Base-by-base conservation (phyloP, 2,113 vertebrate genomes). In the Pipra filicauda region DNA sequence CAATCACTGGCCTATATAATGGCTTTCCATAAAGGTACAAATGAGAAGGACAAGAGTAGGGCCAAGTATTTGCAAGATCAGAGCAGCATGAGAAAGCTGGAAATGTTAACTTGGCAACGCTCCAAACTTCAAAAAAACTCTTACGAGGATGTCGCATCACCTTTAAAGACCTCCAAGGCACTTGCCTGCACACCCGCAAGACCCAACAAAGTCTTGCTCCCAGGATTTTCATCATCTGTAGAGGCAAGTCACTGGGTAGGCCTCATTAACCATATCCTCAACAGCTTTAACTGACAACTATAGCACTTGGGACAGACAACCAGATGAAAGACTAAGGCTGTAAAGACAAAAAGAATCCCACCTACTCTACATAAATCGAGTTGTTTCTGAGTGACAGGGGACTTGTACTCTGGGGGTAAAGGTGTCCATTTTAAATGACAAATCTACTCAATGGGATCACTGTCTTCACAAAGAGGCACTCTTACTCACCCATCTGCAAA, bases 371-470 rank as follows among this genome's bases (percentile, higher is more conserved):
- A 41, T 33, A 49, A 74, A 96, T 89, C 2, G 2, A 95, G 85
- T 66, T 59, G 14, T 46, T 89, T 84, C 62, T 97, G 91, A 97
- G 41, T 95, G 95, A 96, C 91, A 89, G 83, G 35, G 55, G 28
- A 59, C 85, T 97, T 76, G 49, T 90, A 80, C 70, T 96, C 84
- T 58, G 49, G 80, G 85, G 79, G 62, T 96, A 93, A 88, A 91
- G 88, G 81, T 92, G 81, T 88, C 85, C 65, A 93, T 30, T 74
- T 95, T 86, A 96, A 97, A 96, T 75, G 84, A 94, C 71, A 71
- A 18, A 52, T 44, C 83, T 87, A 79, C 66, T 97, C 88, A 95
- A 88, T 85, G 85, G 71, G 71, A 95, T 72, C 1, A 2, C 88
- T 90, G 75, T 73, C 83, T 95, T 91, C 90, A 96, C 70, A 94